Percentiles rank a stretch among this genome's conserved stretches.
These are phyloP conservation scores for Scolopax bukidnonensis DNA, from an alignment of 2,797 vertebrate species.

Conservation along the genomic window DNA sequence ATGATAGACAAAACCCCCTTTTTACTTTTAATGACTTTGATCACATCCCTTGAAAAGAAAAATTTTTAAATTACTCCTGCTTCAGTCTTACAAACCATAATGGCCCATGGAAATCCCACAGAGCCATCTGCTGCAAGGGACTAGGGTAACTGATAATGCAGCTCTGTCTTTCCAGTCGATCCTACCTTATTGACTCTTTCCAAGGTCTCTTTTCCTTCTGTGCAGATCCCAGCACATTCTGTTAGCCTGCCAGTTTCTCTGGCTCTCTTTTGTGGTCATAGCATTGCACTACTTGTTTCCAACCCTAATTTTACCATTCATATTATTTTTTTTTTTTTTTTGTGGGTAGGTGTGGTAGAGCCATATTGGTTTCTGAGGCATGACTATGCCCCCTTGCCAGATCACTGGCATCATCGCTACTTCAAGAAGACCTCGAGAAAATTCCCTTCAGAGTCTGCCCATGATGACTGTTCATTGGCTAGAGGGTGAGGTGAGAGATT, in stretches of 20 bases:
- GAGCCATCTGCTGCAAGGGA: not conserved
- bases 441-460: conserved; percentile 22
- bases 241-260: not conserved
- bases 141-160: not conserved
- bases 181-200: not conserved
- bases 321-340: not conserved
- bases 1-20: not conserved
- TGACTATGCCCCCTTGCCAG: not conserved
- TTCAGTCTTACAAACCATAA: not conserved
- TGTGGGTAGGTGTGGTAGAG: not conserved
- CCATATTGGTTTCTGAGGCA: conserved; percentile 1
- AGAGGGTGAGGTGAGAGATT: not conserved
- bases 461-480: not conserved
- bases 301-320: not conserved
- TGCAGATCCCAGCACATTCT: not conserved
- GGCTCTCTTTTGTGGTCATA: not conserved
- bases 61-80: not conserved
- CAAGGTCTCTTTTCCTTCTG: not conserved
- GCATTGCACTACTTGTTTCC: not conserved
- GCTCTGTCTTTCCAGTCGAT: not conserved
- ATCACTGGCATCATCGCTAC: conserved; percentile 3
- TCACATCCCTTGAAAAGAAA: not conserved
- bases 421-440: conserved; percentile 26
- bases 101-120: not conserved
- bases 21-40: not conserved